Percentiles rank a stretch among this genome's conserved stretches.
phyloP scores from a whole-genome alignment of 2,888 invertebrate genomes.

The Cerceris rybyensis region DNA sequence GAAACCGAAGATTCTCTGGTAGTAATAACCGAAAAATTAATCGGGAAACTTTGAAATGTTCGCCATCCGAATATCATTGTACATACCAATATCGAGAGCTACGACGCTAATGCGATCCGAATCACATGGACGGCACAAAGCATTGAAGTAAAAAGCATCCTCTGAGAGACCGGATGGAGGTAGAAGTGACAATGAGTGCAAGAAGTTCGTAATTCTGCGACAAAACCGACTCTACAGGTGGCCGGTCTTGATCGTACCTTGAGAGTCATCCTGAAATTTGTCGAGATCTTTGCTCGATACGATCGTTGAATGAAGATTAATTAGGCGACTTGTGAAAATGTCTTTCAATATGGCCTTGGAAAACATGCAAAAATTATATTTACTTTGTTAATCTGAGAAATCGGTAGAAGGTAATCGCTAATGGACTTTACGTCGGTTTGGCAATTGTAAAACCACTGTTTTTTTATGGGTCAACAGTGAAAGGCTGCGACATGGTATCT shows the following conservation, averaged over 20 bases:
- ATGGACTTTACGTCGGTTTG: too few species aligned
- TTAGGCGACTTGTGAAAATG: background rate
- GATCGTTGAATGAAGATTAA: constrained; percentile 12
- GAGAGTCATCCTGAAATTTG: constrained; percentile 31
- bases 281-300: constrained; percentile 1
- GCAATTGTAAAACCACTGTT: too few species aligned
- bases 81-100: too few species aligned
- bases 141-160: constrained; percentile 22
- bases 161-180: background rate
- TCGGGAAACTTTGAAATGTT: too few species aligned
- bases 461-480: too few species aligned
- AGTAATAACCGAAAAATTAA: too few species aligned
- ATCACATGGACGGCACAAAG: constrained; percentile 12
- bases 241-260: constrained; percentile 58
- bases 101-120: constrained; percentile 8
- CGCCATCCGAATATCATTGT: too few species aligned
- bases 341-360: background rate
- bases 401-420: too few species aligned
- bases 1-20: too few species aligned
- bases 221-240: constrained; percentile 69
- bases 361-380: background rate
- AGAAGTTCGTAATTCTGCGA: constrained; percentile 56
- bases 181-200: constrained; percentile 42
- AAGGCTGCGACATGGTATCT: too few species aligned
- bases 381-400: too few species aligned